Evolutionary conservation across 2,797 vertebrate species (phyloP).

Genomic region (Lophotriccus pileatus): DNA sequence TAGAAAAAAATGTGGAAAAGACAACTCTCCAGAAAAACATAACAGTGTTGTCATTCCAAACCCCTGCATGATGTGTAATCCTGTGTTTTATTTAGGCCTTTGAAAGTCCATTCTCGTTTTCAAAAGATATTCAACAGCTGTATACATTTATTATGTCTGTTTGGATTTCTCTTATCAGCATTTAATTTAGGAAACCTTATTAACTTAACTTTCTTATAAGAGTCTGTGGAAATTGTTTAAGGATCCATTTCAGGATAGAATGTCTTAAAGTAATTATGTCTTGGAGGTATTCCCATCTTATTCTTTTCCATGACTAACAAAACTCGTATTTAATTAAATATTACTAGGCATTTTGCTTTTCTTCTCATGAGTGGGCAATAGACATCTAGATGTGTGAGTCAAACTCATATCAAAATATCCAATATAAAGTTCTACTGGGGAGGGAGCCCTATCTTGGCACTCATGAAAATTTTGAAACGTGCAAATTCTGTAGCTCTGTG

Average conservation of each 20-base stretch:
- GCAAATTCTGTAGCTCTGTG: background rate
- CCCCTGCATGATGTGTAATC: rapidly evolving
- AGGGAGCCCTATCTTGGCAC: background rate
- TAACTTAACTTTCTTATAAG: background rate
- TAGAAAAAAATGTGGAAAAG: background rate
- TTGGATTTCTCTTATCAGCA: background rate
- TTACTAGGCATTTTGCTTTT: background rate
- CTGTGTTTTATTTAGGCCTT: background rate
- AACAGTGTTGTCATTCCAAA: background rate
- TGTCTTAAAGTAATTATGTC: background rate
- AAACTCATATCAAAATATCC: background rate
- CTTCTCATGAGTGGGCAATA: background rate
- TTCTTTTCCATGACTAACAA: background rate
- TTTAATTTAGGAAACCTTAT: background rate
- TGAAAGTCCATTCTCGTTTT: background rate
- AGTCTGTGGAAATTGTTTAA: background rate
- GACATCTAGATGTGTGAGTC: background rate
- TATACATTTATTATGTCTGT: background rate
- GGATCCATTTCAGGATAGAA: background rate
- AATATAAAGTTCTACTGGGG: background rate
- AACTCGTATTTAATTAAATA: background rate
- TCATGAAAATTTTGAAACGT: background rate
- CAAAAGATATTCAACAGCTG: background rate
- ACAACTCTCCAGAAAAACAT: background rate
- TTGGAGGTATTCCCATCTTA: background rate